Evolutionary conservation across 2,888 invertebrate genomes (phyloP), one percentile per base, ranked within the genome.

Genomic region (Tetranychus truncatus): DNA sequence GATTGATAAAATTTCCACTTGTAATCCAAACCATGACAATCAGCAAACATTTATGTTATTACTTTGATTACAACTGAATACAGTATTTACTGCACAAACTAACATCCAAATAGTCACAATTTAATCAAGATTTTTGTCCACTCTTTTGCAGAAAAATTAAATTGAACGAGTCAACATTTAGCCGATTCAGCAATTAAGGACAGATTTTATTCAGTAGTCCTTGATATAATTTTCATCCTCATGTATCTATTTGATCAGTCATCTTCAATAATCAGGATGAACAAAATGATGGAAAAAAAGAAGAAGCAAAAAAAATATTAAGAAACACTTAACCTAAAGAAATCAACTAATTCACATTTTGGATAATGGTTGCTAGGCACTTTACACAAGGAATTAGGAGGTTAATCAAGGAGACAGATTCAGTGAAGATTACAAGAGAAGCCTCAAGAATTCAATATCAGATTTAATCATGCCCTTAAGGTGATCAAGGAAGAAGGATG

Each of bases 301-400:
- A 55, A 55, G 9, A 9, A 55, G 15, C 55, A 15, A 55, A 55
- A 46, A 55, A 55, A 15, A 15, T n/a, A n/a, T 15, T 55, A 55
- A 55, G 55, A 55, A 55, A 55, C 55, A 55, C 55, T 55, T 55
- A 55, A 55, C 55, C 55, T 55, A 55, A 55, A 55, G 55, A 55
- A 55, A 55, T 55, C 15, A 55, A 55, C 55, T 55, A 55, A 55
- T 55, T 55, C 55, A 15, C 15, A 55, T 55, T 15, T 55, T 55
- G 9, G 55, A 15, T 55, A 34, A 34, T 55, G 55, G 55, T 55
- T 55, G 55, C 55, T 55, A 55, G 15, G 55, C 11, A 9, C 9
- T 15, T 55, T 55, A 15, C 15, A 55, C 55, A 55, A 55, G 55
- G 55, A 55, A 55, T 55, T 55, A 55, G 55, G 15, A 55, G 15